A percentile compares a stretch with the other conserved stretches of the same genome.
Evolutionary conservation across 2,888 invertebrate genomes (phyloP).

Genomic region (Cremastinae sp.): DNA sequence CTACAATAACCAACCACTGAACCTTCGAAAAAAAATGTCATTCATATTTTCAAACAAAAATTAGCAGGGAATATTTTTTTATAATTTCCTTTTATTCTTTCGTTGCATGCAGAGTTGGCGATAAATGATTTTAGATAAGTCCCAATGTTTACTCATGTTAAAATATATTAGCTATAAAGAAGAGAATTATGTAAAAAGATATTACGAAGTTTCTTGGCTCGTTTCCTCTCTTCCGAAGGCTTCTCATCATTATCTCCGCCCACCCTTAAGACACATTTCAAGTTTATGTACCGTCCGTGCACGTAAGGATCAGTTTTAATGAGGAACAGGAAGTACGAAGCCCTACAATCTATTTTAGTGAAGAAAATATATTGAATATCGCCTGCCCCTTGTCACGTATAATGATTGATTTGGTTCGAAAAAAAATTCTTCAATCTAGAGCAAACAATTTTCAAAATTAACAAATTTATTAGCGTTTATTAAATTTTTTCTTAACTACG

Average conservation of each 20-base stretch:
- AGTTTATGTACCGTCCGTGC: neutral
- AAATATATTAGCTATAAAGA: conserved; percentile 12
- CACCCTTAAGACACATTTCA: conserved; percentile 26
- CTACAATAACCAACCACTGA: conserved; percentile 31
- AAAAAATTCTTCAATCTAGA: neutral
- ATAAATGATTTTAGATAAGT: neutral
- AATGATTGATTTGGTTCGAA: conserved; percentile 9
- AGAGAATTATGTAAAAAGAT: conserved; percentile 17
- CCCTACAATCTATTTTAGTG: conserved; percentile 37
- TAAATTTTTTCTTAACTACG: no score
- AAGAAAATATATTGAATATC: conserved; percentile 46
- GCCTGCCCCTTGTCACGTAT: neutral
- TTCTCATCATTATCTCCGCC: conserved; percentile 37
- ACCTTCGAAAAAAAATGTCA: neutral
- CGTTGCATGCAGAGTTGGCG: neutral
- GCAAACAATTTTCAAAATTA: neutral
- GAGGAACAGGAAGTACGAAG: conserved; percentile 52
- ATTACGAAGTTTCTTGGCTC: conserved; percentile 14
- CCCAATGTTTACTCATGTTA: neutral
- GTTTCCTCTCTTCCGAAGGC: conserved; percentile 25
- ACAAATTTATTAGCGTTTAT: neutral
- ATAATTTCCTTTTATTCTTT: no score
- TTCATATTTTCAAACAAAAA: neutral
- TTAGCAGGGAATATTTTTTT: neutral
- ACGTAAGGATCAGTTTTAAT: conserved; percentile 24